Conservation (phyloP, 2,888 invertebrate species). For the Hyles lineata region DNA sequence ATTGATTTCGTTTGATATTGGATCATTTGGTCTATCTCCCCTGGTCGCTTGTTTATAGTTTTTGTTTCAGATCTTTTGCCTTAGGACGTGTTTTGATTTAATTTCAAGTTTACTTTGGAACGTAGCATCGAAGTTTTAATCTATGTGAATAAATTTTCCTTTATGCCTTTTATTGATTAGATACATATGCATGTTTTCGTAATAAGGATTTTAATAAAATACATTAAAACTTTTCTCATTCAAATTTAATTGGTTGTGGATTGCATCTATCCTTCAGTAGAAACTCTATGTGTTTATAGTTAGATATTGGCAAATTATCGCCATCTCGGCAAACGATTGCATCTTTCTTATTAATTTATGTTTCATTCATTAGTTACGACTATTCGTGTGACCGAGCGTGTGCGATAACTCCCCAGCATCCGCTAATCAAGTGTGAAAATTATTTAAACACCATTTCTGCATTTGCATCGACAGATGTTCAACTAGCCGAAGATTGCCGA, state of each 20-base stretch:
- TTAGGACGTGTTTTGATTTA: conserved; percentile 45
- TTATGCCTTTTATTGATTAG: not conserved
- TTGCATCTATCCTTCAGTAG: not conserved
- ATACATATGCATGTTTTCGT: not conserved
- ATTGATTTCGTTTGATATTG: not conserved
- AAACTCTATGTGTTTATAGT: not conserved
- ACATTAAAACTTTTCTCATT: too few relatives aligned
- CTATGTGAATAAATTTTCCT: not conserved
- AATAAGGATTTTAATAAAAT: too few relatives aligned
- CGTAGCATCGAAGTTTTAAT: not conserved
- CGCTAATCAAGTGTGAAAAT: conserved; percentile 61
- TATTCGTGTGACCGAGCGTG: conserved; percentile 22
- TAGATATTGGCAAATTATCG: conserved; percentile 1
- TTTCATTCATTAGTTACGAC: conserved; percentile 23
- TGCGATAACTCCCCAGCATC: conserved; percentile 57
- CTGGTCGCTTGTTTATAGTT: conserved; percentile 59
- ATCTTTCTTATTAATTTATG: conserved; percentile 30
- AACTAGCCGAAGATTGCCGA: conserved; percentile 58
- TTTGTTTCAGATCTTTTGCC: conserved; percentile 57
- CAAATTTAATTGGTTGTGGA: too few relatives aligned
- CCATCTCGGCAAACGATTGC: conserved; percentile 21
- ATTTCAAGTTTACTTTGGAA: conserved; percentile 35
- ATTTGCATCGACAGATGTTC: conserved; percentile 59
- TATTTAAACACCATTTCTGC: conserved; percentile 64
- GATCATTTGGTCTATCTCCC: conserved; percentile 43